Conservation (phyloP, 2,113 vertebrate genomes). For the Heterotis niloticus region DNA sequence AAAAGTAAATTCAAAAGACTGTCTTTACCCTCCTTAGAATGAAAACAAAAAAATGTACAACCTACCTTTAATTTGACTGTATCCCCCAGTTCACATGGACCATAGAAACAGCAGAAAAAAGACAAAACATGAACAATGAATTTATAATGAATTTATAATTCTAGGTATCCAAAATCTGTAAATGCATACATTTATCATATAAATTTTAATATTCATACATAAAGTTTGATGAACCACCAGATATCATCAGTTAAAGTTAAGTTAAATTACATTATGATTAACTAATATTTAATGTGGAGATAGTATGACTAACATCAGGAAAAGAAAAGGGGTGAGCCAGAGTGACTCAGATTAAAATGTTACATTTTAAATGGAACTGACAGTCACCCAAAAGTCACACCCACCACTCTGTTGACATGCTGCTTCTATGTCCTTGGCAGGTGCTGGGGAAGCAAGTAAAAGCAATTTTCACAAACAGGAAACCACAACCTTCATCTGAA, state of each 20-base stretch:
- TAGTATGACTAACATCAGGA: no score
- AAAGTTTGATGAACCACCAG: neutral
- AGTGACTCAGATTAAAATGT: neutral
- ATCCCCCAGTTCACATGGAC: conserved; percentile 1
- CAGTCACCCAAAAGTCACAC: conserved; percentile 19
- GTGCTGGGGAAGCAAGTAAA: conserved; percentile 52
- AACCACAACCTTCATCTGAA: neutral
- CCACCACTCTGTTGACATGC: conserved; percentile 54
- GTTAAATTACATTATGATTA: neutral
- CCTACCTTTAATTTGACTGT: conserved; percentile 28
- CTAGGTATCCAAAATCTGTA: no score
- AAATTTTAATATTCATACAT: neutral
- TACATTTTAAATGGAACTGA: neutral
- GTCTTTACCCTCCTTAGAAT: neutral
- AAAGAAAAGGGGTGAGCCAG: neutral
- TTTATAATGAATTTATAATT: no score
- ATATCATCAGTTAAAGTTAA: neutral
- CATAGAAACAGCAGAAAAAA: neutral
- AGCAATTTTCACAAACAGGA: neutral
- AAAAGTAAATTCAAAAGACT: neutral
- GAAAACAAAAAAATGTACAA: neutral
- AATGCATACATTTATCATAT: neutral
- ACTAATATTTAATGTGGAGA: no score
- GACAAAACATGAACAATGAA: neutral
- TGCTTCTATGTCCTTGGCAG: conserved; percentile 66